Percentiles rank a stretch among this genome's conserved stretches.
Evolutionary conservation across 2,797 vertebrate species (phyloP).

Genomic region (Acipenser ruthenus): DNA sequence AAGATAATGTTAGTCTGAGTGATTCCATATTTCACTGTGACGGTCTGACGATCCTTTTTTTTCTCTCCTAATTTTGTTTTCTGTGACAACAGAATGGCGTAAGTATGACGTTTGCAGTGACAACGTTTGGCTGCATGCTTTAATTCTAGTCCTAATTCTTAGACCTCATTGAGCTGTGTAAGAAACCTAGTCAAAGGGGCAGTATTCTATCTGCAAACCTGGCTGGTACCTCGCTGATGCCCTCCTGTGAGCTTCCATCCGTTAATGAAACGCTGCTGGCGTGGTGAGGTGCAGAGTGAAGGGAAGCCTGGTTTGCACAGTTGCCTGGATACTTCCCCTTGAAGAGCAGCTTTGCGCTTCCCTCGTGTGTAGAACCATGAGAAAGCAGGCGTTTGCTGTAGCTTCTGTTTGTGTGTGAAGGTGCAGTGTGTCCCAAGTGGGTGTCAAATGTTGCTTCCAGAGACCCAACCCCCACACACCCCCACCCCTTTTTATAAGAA

Average conservation of each 20-base stretch:
- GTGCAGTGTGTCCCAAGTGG: conserved; percentile 23
- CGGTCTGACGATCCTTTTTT: conserved; percentile 45
- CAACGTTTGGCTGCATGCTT: conserved; percentile 62
- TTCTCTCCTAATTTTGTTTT: conserved; percentile 35
- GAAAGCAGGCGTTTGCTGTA: conserved; percentile 20
- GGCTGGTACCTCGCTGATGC: background rate
- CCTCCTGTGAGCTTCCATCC: conserved; percentile 11
- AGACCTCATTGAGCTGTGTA: conserved; percentile 41
- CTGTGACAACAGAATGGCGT: conserved; percentile 77
- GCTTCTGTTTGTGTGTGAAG: conserved; percentile 23
- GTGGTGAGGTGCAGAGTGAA: background rate
- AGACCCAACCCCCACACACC: no score
- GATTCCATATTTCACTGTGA: conserved; percentile 31
- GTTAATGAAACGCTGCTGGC: background rate
- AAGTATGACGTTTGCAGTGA: conserved; percentile 81
- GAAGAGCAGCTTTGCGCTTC: conserved; percentile 17
- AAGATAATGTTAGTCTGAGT: conserved; percentile 30
- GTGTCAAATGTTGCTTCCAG: conserved; percentile 20
- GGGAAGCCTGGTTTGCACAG: background rate
- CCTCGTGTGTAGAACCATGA: conserved; percentile 14
- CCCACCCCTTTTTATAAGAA: no score
- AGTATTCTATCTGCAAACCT: conserved; percentile 24
- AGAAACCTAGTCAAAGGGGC: conserved; percentile 28
- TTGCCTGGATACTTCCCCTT: conserved; percentile 31
- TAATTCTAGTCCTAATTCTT: conserved; percentile 42